Evolutionary conservation across 2,888 invertebrate genomes (phyloP).

Genomic region (Limnephilus lunatus): DNA sequence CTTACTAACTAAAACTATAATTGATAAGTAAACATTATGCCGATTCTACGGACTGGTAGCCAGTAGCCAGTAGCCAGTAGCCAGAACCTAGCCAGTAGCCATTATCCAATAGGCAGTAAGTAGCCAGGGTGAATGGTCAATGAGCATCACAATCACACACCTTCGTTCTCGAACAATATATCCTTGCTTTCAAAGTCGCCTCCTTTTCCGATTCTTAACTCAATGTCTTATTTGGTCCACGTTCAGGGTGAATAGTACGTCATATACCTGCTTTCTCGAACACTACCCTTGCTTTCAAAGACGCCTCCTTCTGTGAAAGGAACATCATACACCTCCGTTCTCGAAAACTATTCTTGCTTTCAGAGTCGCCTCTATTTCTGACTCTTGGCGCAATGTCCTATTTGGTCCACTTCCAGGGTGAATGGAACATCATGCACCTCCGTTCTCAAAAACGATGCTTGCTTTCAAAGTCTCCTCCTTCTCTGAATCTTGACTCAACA

Average conservation of each 20-base stretch:
- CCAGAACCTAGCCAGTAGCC: neutral
- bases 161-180: neutral
- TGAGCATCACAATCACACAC: neutral
- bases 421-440: neutral
- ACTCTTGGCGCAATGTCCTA: too few relatives aligned
- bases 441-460: neutral
- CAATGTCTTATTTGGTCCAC: too few relatives aligned
- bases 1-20: neutral
- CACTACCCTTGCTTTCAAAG: too few relatives aligned
- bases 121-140: neutral
- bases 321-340: neutral
- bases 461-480: too few relatives aligned
- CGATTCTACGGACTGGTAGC: neutral
- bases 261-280: neutral
- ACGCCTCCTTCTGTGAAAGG: neutral
- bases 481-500: too few relatives aligned
- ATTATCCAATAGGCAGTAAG: too few relatives aligned
- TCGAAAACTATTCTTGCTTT: too few relatives aligned
- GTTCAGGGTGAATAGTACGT: neutral
- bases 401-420: too few relatives aligned
- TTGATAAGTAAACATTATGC: neutral
- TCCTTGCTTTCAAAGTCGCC: too few relatives aligned
- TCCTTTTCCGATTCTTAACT: too few relatives aligned
- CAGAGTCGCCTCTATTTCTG: too few relatives aligned
- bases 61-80: neutral